phyloP scores from a whole-genome alignment of 2,113 vertebrate genomes.

The Mirza zaza region DNA sequence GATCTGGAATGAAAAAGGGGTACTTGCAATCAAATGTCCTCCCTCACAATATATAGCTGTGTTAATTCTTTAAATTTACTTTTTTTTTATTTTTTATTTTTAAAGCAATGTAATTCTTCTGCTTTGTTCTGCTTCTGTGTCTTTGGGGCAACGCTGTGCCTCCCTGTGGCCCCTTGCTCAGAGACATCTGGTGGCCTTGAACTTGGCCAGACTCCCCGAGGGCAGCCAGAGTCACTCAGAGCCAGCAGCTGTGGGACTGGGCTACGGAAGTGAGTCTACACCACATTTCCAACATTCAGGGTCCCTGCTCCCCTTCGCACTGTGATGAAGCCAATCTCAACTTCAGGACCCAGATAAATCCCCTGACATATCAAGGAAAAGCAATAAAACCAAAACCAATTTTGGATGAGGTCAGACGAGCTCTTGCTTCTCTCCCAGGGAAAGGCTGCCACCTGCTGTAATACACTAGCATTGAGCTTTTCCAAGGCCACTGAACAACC shows the following conservation, averaged over 20 bases:
- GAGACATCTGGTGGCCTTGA: neutral
- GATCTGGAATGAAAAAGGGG: neutral
- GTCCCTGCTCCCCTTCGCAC: neutral
- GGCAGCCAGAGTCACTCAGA: neutral
- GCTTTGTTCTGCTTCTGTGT: neutral
- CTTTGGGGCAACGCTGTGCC: neutral
- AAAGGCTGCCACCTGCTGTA: conserved; percentile 86
- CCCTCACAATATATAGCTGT: neutral
- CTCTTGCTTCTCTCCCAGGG: conserved; percentile 42
- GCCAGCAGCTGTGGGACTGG: neutral
- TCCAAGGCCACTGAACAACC: conserved; percentile 22
- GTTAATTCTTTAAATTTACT: too few relatives aligned
- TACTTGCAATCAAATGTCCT: neutral
- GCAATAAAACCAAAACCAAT: neutral
- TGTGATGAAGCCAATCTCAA: neutral
- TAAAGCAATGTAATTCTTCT: neutral
- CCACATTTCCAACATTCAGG: neutral
- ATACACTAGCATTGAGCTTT: neutral
- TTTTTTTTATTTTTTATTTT: too few relatives aligned
- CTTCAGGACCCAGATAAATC: neutral
- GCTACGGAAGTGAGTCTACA: neutral
- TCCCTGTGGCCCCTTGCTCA: neutral
- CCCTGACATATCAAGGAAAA: conserved; percentile 20
- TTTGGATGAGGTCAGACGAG: neutral
- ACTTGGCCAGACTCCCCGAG: neutral